These are phyloP conservation scores for Syngnathoides biaculeatus DNA, from an alignment of 2,113 vertebrate species.

Conservation along the genomic window DNA sequence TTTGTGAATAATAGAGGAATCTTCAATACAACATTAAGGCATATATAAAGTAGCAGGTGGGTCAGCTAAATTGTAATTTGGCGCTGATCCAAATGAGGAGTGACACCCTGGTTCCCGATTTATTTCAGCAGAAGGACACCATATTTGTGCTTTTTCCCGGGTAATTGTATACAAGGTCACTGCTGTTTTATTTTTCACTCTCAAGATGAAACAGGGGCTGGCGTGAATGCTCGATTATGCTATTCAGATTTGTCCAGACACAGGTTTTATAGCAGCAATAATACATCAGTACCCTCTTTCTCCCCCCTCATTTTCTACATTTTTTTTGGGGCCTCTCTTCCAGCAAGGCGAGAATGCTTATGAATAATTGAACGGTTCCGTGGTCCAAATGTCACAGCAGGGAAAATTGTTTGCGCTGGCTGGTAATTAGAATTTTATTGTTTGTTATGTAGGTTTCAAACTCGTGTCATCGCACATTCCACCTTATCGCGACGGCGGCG, in stretches of 20 bases:
- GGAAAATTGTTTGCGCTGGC: constrained; percentile 69
- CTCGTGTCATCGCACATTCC: constrained; percentile 61
- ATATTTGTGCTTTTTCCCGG: constrained; percentile 44
- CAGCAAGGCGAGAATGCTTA: constrained; percentile 48
- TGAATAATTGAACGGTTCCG: constrained; percentile 76
- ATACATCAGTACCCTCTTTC: constrained; percentile 48
- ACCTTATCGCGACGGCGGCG: constrained; percentile 51
- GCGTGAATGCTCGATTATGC: constrained; percentile 67
- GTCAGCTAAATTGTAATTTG: not conserved
- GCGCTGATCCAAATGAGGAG: not conserved
- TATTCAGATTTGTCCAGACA: constrained; percentile 68
- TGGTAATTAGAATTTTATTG: constrained; percentile 76
- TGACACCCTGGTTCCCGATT: not conserved
- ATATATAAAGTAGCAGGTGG: not conserved
- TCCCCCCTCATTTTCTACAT: constrained; percentile 32
- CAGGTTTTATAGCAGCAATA: constrained; percentile 56
- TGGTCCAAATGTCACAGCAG: constrained; percentile 76
- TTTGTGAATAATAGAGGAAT: not conserved
- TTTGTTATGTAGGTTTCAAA: constrained; percentile 72
- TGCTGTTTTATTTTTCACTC: constrained; percentile 56
- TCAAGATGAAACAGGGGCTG: constrained; percentile 55
- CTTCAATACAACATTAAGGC: not conserved
- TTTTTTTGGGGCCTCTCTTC: constrained; percentile 27
- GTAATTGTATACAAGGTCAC: constrained; percentile 58
- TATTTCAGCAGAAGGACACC: constrained; percentile 31